Percentiles rank a stretch among this genome's conserved stretches.
phyloP scores from a whole-genome alignment of 1,140 invertebrate species.

The Sycophaga agraensis region DNA sequence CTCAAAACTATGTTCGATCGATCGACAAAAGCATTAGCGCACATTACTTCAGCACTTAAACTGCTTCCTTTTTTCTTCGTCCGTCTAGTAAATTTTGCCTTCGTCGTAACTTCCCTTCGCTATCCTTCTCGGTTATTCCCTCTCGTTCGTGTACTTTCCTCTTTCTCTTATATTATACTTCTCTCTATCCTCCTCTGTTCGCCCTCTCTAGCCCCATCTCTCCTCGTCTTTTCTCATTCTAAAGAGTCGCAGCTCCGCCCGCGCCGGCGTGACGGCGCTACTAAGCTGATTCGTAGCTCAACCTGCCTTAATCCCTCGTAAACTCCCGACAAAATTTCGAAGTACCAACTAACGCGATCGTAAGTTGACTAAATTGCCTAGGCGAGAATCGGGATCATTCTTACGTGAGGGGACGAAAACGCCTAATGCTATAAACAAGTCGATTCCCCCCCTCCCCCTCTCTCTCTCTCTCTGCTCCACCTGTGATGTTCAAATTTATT shows the following conservation, averaged over 20 bases:
- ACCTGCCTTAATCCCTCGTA: slow-evolving; percentile 42
- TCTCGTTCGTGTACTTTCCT: too few species aligned
- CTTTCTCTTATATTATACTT: too few species aligned
- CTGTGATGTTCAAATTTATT: too few species aligned
- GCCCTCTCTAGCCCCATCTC: not conserved
- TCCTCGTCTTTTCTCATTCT: not conserved
- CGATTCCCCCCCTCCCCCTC: not conserved
- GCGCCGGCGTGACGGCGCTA: slow-evolving; percentile 4
- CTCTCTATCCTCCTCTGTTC: slow-evolving; percentile 24
- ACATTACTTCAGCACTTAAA: too few species aligned
- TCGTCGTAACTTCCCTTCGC: slow-evolving; percentile 12
- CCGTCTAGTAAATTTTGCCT: too few species aligned
- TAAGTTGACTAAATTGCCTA: slow-evolving; percentile 30
- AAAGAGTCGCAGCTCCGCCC: not conserved
- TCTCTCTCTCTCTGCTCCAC: not conserved
- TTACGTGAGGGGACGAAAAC: slow-evolving; percentile 13
- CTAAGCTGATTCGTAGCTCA: slow-evolving; percentile 42
- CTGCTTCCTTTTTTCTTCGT: too few species aligned
- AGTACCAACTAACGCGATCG: slow-evolving; percentile 23
- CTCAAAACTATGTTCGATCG: too few species aligned
- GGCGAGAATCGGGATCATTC: slow-evolving; percentile 24
- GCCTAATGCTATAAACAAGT: slow-evolving; percentile 15
- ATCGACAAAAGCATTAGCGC: too few species aligned
- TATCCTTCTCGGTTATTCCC: slow-evolving; percentile 1
- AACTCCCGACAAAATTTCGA: slow-evolving; percentile 41